Percentiles rank a stretch among this genome's conserved stretches.
These are phyloP conservation scores for Falco rusticolus DNA, from an alignment of 2,797 vertebrate species.

Conservation along the genomic window DNA sequence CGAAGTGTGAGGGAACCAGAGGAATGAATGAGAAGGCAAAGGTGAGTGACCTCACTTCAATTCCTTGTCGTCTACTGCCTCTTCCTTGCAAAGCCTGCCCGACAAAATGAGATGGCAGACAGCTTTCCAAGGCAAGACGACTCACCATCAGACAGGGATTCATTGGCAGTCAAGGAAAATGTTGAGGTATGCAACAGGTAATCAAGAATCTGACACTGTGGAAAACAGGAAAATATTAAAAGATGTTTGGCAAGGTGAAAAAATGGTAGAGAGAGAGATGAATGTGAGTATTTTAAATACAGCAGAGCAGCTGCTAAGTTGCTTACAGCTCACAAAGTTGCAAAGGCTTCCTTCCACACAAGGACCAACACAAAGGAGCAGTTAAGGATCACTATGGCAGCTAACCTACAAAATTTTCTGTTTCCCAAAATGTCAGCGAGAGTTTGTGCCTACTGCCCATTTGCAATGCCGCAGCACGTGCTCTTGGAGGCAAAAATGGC, in stretches of 20 bases:
- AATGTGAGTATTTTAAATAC: background rate
- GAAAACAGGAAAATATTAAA: background rate
- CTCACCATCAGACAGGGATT: background rate
- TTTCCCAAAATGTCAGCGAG: background rate
- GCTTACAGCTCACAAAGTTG: background rate
- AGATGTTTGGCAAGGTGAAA: background rate
- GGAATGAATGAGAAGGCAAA: conserved; percentile 25
- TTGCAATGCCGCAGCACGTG: background rate
- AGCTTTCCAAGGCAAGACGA: background rate
- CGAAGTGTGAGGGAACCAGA: background rate
- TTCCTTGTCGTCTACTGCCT: background rate
- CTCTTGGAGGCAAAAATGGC: background rate
- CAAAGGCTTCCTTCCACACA: background rate
- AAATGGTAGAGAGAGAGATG: background rate
- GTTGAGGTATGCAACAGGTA: background rate
- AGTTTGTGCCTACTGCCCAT: background rate
- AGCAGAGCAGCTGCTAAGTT: background rate
- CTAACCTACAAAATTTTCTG: background rate
- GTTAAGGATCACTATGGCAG: background rate
- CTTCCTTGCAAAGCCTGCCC: background rate
- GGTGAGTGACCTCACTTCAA: background rate
- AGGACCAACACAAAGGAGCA: background rate
- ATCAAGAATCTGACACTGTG: background rate
- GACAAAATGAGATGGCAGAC: background rate
- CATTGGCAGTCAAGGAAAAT: background rate